Base-by-base conservation (phyloP, 2,888 invertebrate genomes). In the Adelphocoris suturalis region DNA sequence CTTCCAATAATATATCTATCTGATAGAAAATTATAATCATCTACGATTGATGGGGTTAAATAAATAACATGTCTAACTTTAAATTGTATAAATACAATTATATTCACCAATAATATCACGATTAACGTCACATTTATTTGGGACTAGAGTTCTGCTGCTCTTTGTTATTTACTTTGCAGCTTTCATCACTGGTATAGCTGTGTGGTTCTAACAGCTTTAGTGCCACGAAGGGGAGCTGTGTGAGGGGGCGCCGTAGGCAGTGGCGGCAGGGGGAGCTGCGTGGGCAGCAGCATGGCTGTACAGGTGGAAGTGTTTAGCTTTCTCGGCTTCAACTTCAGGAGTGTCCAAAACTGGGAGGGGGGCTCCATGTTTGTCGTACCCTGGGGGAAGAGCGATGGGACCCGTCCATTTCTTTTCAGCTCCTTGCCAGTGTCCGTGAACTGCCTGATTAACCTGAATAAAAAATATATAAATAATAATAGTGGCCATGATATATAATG, bases 331-430 rank as follows among this genome's bases (percentile, higher is more conserved):
- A 19, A 86, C 86, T 47, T 86, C 86, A 11, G 86, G 75, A 14
- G 86, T 86, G 46, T 86, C 86, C 11, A 47, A 75, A 48, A 86
- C 86, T 4, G 16, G 86, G 86, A 86, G 86, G 19, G 86, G 86
- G 11, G 86, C 86, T 12, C 86, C 86, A 47, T 86, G 28, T 23
- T 86, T 86, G 86, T 86, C 86, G 47, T 47, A 86, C 14, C 86
- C 86, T 47, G 86, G 86, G 12, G 86, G 75, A 16, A 75, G 75
- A n/a, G 86, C 86, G 11, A 86, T 48, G 19, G 86, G 86, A 23
- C 86, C 86, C 14, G 86, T 86, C 86, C 86, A 86, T 75, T 86
- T 86, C 86, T 86, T 86, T 47, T 86, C 75, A 23, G 37, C 68
- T 37, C 55, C 47, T 47, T 86, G 68, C 68, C 75, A 86, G 3